These are phyloP conservation scores for Ophioninae sp. DNA, from an alignment of 2,888 invertebrate species.

Conservation along the genomic window DNA sequence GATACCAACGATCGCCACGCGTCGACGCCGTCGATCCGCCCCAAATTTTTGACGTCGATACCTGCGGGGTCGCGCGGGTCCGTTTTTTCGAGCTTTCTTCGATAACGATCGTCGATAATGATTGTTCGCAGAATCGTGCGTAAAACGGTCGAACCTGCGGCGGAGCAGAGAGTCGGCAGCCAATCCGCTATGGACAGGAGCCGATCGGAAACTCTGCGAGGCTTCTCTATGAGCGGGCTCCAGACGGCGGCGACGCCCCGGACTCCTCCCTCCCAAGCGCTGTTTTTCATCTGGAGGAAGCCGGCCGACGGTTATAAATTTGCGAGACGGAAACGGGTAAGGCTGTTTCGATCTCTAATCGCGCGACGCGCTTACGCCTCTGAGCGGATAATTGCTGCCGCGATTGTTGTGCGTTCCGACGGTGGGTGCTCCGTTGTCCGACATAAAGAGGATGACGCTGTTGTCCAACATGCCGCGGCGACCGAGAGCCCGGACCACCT, in stretches of 20 bases:
- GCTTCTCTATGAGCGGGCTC: slow-evolving; percentile 81
- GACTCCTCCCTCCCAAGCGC: slow-evolving; percentile 85
- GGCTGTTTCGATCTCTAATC: too few relatives aligned
- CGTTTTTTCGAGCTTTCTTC: background rate
- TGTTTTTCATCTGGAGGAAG: slow-evolving; percentile 82
- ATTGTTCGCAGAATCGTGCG: too few relatives aligned
- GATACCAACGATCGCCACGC: slow-evolving; percentile 82
- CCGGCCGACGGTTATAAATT: too few relatives aligned
- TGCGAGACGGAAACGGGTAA: too few relatives aligned
- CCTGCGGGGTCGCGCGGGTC: slow-evolving; percentile 69
- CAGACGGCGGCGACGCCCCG: slow-evolving; percentile 83
- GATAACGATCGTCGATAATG: too few relatives aligned
- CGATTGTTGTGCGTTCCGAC: slow-evolving; percentile 87
- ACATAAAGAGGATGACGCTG: slow-evolving; percentile 91
- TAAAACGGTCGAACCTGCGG: slow-evolving; percentile 79
- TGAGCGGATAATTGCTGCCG: slow-evolving; percentile 90
- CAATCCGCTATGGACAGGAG: slow-evolving; percentile 84
- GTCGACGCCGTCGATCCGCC: slow-evolving; percentile 83
- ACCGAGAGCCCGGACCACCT: slow-evolving; percentile 86
- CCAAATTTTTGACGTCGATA: slow-evolving; percentile 80
- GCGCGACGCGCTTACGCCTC: slow-evolving; percentile 84
- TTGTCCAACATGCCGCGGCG: slow-evolving; percentile 88
- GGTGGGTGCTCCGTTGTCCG: slow-evolving; percentile 94
- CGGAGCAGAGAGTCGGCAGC: slow-evolving; percentile 83
- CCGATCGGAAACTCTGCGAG: slow-evolving; percentile 81